These are phyloP conservation scores for Chelon labrosus DNA, from an alignment of 2,797 vertebrate genomes.

Conservation along the genomic window DNA sequence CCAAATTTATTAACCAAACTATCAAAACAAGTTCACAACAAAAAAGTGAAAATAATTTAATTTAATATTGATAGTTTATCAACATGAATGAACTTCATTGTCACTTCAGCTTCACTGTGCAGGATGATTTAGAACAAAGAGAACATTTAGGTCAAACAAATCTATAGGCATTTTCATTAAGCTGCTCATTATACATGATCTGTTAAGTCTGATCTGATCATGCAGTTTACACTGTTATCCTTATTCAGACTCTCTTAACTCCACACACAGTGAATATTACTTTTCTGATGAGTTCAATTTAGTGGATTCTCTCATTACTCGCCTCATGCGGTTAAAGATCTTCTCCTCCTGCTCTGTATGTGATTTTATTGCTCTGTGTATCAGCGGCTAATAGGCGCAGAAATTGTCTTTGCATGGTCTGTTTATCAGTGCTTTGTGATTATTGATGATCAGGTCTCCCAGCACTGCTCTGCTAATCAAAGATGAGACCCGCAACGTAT, in stretches of 20 bases:
- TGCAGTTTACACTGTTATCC: not conserved
- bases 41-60: too few relatives aligned
- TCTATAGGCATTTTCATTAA: not conserved
- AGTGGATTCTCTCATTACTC: conserved; percentile 40
- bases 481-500: conserved; percentile 96
- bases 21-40: too few relatives aligned
- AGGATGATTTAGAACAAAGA: too few relatives aligned
- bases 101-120: too few relatives aligned
- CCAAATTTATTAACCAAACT: too few relatives aligned
- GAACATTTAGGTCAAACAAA: not conserved
- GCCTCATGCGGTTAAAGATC: conserved; percentile 7
- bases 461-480: conserved; percentile 98
- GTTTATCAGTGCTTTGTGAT: conserved; percentile 32
- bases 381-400: conserved; percentile 26
- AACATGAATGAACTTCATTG: too few relatives aligned
- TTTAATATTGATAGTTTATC: too few relatives aligned
- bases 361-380: conserved; percentile 4
- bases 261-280: conserved; percentile 13
- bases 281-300: conserved; percentile 27
- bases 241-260: conserved; percentile 8
- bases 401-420: conserved; percentile 26
- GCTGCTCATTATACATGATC: conserved; percentile 7
- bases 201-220: conserved; percentile 1
- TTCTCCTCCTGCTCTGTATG: conserved; percentile 17
- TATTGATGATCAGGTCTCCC: conserved; percentile 83